Base-by-base conservation (phyloP, 1,140 invertebrate genomes). In the Hylaeus volcanicus region DNA sequence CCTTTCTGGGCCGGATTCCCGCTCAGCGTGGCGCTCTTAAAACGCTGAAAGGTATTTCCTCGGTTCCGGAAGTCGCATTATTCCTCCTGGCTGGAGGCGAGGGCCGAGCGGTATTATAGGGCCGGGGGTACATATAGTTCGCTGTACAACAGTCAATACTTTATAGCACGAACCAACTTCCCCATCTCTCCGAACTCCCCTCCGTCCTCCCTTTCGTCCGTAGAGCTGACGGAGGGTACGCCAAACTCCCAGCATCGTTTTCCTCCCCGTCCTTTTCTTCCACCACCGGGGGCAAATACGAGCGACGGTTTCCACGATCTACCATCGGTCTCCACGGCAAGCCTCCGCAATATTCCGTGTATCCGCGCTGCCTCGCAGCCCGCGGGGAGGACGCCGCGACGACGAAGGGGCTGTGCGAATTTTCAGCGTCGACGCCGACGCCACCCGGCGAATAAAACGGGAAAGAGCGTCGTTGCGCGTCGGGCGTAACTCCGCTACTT, bases 121-220 rank as follows among this genome's bases (percentile, higher is more conserved):
- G 61, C 76, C 66, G 80, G 37, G 26, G 51, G 75, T 85, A 84
- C 82, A 66, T 82, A 80, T 77, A 82, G 73, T 78, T 79, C 70
- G 64, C 76, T 74, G 71, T 76, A 87, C 83, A 86, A 86, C 83
- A 82, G 83, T 88, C 87, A 88, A 88, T 88, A 88, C 87, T 88
- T 88, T 81, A 82, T 82, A 83, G 83, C 79, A 79, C 78, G 83
- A 79, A 80, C 80, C 81, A 73, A 86, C 70, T 65, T 80, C 61
- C 14, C 51, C 73, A 45, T 71, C 80, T 72, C 69, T 78, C 75
- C 74, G 12, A 3, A 9, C 39, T 63, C 39, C 60, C 37, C 65
- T 45, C 76, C 58, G 48, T 26, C 51, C 69, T 37, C 43, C 61
- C 45, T 12, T n/a, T 43, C 55, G 58, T 48, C 76, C 65, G 56